These are phyloP conservation scores for Medauroidea extradentata DNA, from an alignment of 1,140 invertebrate species.

Conservation along the genomic window DNA sequence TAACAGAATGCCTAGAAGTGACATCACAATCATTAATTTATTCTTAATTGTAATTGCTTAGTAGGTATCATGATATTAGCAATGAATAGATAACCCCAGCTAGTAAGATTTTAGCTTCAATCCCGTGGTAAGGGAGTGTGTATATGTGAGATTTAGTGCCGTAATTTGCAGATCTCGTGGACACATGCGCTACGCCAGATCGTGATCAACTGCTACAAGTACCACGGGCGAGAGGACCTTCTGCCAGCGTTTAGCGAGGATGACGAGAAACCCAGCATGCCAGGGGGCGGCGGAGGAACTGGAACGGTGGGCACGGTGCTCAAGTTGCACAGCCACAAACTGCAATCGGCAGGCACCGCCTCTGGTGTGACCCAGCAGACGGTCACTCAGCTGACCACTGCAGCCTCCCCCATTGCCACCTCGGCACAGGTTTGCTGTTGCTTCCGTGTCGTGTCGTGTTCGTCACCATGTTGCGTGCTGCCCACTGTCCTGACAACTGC, in stretches of 20 bases:
- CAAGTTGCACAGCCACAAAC: conserved; percentile 54
- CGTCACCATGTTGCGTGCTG: conserved; percentile 31
- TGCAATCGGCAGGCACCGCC: conserved; percentile 36
- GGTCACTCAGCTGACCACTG: conserved; percentile 50
- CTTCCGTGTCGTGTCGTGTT: conserved; percentile 63
- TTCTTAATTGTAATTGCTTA: too few species aligned
- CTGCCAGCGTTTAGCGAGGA: conserved; percentile 92
- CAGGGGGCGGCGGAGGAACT: neutral
- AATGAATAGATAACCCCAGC: too few species aligned
- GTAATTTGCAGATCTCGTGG: conserved; percentile 83
- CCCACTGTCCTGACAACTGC: too few species aligned
- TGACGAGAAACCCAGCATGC: conserved; percentile 62
- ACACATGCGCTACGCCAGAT: conserved; percentile 96
- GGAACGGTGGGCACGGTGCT: conserved; percentile 55
- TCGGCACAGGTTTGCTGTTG: conserved; percentile 70
- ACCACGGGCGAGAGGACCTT: conserved; percentile 93
- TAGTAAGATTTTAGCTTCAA: too few species aligned
- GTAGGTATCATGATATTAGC: too few species aligned
- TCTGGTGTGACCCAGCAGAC: too few species aligned
- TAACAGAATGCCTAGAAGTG: too few species aligned
- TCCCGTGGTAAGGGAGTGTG: neutral
- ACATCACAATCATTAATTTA: too few species aligned
- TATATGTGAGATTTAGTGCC: conserved; percentile 23
- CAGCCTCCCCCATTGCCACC: conserved; percentile 47
- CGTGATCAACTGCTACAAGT: conserved; percentile 98